Base-by-base conservation (phyloP, 2,113 vertebrate species). In the Acrocephalus arundinaceus region DNA sequence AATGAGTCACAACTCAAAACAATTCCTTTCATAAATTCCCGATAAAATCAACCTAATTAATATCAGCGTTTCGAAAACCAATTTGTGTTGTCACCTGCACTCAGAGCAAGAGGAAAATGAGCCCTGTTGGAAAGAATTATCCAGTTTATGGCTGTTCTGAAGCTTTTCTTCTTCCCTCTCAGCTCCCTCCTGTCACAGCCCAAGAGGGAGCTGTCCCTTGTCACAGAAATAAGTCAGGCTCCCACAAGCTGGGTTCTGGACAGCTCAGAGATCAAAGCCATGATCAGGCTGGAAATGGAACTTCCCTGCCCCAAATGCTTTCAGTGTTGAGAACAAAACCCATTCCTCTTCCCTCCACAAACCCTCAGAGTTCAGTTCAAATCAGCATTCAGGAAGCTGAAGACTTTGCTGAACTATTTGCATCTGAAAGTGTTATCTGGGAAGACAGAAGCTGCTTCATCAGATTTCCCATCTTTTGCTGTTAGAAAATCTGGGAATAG, bases 251-350 rank as follows among this genome's bases (percentile, higher is more conserved):
- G 0, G 24, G 61, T 43, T 73, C 30, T 4, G 22, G 43, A 20
- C 72, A 66, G 49, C 63, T 71, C 20, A 0, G 77, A 72, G 39
- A 75, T 48, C 49, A 72, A 73, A 68, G 46, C 3, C 7, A 62
- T 0, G 3, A 51, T 67, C 33, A 82, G 28, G 49, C 1, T 76
- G 27, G 37, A 51, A 75, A 75, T 5, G 12, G n/a, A 67, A 86
- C 14, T 30, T 65, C 58, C 39, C 48, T 24, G 58, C 62, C 57
- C 28, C 30, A 27, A 75, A 59, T 0, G 6, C 30, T 71, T 77
- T 41, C 77, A 21, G 0, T 4, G 7, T 18, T 0, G 0, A 63
- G 59, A 66, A 74, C 8, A 83, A 86, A 90, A 14, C 9, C 5
- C 41, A n/a, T 39, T 71, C 66, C 77, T 75, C 22, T 62, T 77